Evolutionary conservation across 2,113 vertebrate species (phyloP), one percentile per base, ranked within the genome.

Genomic region (Cyprinodon variegatus): DNA sequence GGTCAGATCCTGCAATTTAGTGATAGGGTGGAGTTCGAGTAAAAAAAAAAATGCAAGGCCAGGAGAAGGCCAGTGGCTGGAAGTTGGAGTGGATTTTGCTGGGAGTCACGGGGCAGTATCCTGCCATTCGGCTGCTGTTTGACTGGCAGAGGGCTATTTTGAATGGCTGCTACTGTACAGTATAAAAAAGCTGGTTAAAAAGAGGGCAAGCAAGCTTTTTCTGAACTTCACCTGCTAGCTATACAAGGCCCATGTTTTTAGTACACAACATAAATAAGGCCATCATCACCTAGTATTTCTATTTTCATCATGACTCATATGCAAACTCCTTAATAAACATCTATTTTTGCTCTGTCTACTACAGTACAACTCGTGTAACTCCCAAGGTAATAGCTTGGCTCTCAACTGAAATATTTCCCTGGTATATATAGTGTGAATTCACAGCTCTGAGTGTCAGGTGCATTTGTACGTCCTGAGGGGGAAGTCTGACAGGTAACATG

Each of bases 401-500:
- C 72, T 74, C 76, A 38, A 0, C 77, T 77, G 76, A 74, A 70
- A 79, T 82, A 61, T 82, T 62, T 59, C 67, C 71, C 70, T 60
- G 43, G 66, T 59, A 70, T 71, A 72, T 82, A 70, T 76, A 72
- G 64, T 70, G 79, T 72, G 82, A 78, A 68, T 70, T 65, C 59
- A 39, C 78, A 71, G 70, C n/a, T 13, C 81, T 71, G 70, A 38
- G 78, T 80, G 80, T 74, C 87, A 89, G 88, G 88, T 91, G 89
- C 81, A 68, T 88, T 81, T 57, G 77, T 70, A 79, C 79, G 83
- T 83, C 85, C 85, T 71, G 65, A 61, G 85, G 86, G 79, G 77
- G 22, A 65, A 57, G 62, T 83, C 66, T 93, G 90, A 90, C 88
- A 91, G 72, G 83, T 77, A 79, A 85, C 81, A 74, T 72, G 78